Evolutionary conservation across 2,888 invertebrate species (phyloP), one percentile per base, ranked within the genome.

Genomic region (Volucella inanis): DNA sequence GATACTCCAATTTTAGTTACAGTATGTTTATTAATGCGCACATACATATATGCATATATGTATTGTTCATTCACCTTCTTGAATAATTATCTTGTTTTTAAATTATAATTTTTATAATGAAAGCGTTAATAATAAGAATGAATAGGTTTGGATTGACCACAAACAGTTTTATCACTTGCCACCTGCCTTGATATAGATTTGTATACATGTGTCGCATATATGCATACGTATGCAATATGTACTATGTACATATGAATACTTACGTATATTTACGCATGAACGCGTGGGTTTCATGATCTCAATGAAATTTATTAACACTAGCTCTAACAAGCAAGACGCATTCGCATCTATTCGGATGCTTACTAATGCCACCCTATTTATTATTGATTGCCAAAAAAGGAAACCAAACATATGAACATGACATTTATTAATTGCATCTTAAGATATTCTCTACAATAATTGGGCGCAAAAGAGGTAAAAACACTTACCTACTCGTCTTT

Each of bases 351-450:
- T 50, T 54, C 31, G 45, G 47, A 61, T 52, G 18, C 47, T 52
- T 59, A 47, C 55, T 52, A 59, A 78, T 70, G 70, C 79, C 41
- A 70, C 61, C 71, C 65, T 49, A 80, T 79, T 80, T 80, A 59
- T 65, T 82, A 72, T 71, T 71, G 71, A 77, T 61, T 41, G 54
- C 62, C 45, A 75, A 65, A 84, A 70, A 38, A 70, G 79, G 74
- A 71, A 80, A 61, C 43, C 31, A 57, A 75, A 80, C 61, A 71
- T 85, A 67, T 71, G 72, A 68, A 57, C 64, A 68, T 77, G 85
- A 81, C 81, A 77, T 72, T 76, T 81, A 85, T 85, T 85, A 81
- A 85, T 85, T 81, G 79, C 80, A 65, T 65, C 80, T 59, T 65
- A 71, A 65, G 62, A 52, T 79, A 75, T 75, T 71, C 74, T 41